phyloP scores from a whole-genome alignment of 2,888 invertebrate species.

The Galeopsomyia nigrocyanea region DNA sequence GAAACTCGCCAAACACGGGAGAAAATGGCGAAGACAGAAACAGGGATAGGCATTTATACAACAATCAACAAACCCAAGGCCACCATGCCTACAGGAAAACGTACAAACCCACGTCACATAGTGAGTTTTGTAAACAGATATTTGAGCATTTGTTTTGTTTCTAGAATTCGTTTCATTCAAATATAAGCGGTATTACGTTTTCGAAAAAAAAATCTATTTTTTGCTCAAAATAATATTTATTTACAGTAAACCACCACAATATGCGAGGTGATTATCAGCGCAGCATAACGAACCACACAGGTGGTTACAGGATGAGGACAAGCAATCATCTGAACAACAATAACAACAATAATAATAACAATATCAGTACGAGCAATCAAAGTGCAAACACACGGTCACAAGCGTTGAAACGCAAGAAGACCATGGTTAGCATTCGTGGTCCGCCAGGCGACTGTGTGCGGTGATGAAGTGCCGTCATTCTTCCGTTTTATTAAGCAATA shows the following conservation, averaged over 20 bases:
- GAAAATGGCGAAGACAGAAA: constrained; percentile 62
- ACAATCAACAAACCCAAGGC: constrained; percentile 60
- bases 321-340: constrained; percentile 56
- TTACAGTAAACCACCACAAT: constrained; percentile 59
- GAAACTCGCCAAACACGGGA: constrained; percentile 66
- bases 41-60: constrained; percentile 61
- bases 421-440: constrained; percentile 60
- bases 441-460: constrained; percentile 65
- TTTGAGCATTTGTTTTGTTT: not conserved
- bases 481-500: constrained; percentile 45
- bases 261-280: constrained; percentile 61
- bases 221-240: constrained; percentile 4
- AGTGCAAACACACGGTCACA: constrained; percentile 61
- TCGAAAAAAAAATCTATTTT: not conserved
- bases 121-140: constrained; percentile 52
- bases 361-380: constrained; percentile 59
- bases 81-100: constrained; percentile 63
- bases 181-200: constrained; percentile 1
- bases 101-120: constrained; percentile 62
- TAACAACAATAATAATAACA: constrained; percentile 58
- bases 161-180: constrained; percentile 6
- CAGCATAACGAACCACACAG: constrained; percentile 61
- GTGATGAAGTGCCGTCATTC: constrained; percentile 61
- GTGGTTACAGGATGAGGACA: constrained; percentile 58
- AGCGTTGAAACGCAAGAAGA: constrained; percentile 65